A percentile compares a stretch with the other conserved stretches of the same genome.
Evolutionary conservation across 2,888 invertebrate genomes (phyloP).

Genomic region (Microctonus brassicae): DNA sequence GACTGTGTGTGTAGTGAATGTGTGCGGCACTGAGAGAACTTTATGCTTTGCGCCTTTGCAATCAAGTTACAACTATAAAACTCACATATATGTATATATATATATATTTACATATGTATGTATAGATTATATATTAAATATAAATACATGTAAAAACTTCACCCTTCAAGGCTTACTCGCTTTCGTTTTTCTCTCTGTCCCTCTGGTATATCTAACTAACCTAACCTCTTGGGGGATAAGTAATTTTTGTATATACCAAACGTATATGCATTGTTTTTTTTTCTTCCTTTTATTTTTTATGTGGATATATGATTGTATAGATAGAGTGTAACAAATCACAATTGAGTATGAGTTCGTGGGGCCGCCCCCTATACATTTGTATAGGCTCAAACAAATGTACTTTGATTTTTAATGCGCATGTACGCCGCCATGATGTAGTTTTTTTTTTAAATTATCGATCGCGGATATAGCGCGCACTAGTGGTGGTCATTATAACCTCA

Average conservation of each 20-base stretch:
- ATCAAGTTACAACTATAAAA: neutral
- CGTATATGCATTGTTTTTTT: neutral
- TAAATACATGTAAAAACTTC: neutral
- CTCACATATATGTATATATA: too few relatives aligned
- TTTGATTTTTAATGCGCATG: too few relatives aligned
- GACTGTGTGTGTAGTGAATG: neutral
- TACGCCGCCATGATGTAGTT: neutral
- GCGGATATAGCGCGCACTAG: neutral
- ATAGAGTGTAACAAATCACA: neutral
- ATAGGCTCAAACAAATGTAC: too few relatives aligned
- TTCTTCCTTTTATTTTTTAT: neutral
- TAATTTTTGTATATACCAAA: neutral
- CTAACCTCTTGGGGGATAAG: constrained; percentile 1
- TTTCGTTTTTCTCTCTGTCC: neutral
- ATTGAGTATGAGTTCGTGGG: neutral
- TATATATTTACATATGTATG: neutral
- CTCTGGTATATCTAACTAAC: neutral
- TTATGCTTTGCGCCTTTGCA: neutral
- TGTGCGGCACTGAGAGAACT: neutral
- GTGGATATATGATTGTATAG: neutral
- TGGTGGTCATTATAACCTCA: neutral
- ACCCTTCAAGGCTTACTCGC: neutral
- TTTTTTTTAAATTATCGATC: neutral
- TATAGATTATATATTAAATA: neutral
- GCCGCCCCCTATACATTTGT: neutral